Evolutionary conservation across 2,888 invertebrate species (phyloP), one percentile per base, ranked within the genome.

Genomic region (Trachelus tabidus): DNA sequence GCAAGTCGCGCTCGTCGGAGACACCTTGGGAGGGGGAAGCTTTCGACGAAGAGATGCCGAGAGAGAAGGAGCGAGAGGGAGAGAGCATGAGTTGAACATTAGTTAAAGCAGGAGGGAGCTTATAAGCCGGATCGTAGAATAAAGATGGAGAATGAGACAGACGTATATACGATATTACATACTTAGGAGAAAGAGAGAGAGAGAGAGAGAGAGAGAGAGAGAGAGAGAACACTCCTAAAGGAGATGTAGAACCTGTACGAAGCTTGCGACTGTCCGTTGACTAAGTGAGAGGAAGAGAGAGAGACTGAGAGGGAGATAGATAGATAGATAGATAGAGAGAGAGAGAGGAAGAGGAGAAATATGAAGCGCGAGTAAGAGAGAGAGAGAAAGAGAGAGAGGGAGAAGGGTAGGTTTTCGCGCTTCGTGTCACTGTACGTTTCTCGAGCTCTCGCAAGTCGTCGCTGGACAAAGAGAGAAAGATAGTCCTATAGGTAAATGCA

Each of bases 241-340:
- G 40, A 56, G 40, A 56, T 56, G 23, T 15, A 56, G 23, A 87
- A 79, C 85, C 79, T 81, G 77, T 81, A 81, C 87, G 87, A 86
- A 86, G 83, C 83, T 78, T 81, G 81, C 81, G 81, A 76, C 80
- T 80, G 81, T 82, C 81, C 83, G 75, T 79, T 77, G 77, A 77
- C 81, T 77, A 69, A 35, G 73, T 69, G 79, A 84, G 79, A 76
- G 77, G 75, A 68, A 34, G 73, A 73, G 79, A 84, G 79, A 76
- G 77, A 79, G 82, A 85, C 77, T 9, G 9, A 34, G 1, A 6
- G 6, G 34, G 6, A 78, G 79, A 34, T 40, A 73, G 79, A 79
- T 69, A 71, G 56, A 34, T 33, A 68, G 69, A 30, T 76, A 78
- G 79, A 34, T 40, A 73, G 79, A 79, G 68, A 71, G 56, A 34